A percentile compares a stretch with the other conserved stretches of the same genome.
phyloP scores from a whole-genome alignment of 2,113 vertebrate genomes.

The Sminthopsis crassicaudata region DNA sequence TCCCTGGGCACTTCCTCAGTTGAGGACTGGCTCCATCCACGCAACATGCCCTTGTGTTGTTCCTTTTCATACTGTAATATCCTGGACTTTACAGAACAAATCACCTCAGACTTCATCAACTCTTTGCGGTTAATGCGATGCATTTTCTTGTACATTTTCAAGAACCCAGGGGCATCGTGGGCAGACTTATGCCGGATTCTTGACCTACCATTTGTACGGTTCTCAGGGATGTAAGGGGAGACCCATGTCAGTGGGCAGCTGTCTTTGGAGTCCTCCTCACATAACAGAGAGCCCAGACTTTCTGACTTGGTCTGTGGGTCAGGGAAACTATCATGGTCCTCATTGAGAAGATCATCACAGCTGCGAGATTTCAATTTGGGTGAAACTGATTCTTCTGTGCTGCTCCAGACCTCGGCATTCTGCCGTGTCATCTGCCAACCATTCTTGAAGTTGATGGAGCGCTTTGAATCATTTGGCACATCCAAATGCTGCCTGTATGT shows the following conservation, averaged over 20 bases:
- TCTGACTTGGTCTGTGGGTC: slow-evolving; percentile 90
- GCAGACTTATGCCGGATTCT: slow-evolving; percentile 88
- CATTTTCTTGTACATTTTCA: slow-evolving; percentile 97
- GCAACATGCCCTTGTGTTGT: slow-evolving; percentile 84
- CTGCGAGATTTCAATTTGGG: slow-evolving; percentile 93
- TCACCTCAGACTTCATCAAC: slow-evolving; percentile 92
- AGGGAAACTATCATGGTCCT: slow-evolving; percentile 82
- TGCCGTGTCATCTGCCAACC: slow-evolving; percentile 91
- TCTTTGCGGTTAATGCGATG: slow-evolving; percentile 95
- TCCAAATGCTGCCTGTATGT: slow-evolving; percentile 86
- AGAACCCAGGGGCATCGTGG: slow-evolving; percentile 91
- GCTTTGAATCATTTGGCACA: slow-evolving; percentile 87
- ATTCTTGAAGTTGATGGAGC: slow-evolving; percentile 89
- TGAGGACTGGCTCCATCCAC: slow-evolving; percentile 86
- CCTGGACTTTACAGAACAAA: slow-evolving; percentile 93
- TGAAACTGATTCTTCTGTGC: slow-evolving; percentile 86
- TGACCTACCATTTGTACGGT: slow-evolving; percentile 76
- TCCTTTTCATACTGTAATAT: slow-evolving; percentile 93
- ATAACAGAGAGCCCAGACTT: slow-evolving; percentile 91
- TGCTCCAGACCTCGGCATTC: slow-evolving; percentile 93
- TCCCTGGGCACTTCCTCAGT: slow-evolving; percentile 91
- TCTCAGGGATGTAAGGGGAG: slow-evolving; percentile 73
- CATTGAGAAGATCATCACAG: slow-evolving; percentile 90
- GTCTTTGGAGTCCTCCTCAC: slow-evolving; percentile 86
- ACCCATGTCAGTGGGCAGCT: slow-evolving; percentile 80